phyloP scores from a whole-genome alignment of 1,140 invertebrate species.

The Papilio polytes region DNA sequence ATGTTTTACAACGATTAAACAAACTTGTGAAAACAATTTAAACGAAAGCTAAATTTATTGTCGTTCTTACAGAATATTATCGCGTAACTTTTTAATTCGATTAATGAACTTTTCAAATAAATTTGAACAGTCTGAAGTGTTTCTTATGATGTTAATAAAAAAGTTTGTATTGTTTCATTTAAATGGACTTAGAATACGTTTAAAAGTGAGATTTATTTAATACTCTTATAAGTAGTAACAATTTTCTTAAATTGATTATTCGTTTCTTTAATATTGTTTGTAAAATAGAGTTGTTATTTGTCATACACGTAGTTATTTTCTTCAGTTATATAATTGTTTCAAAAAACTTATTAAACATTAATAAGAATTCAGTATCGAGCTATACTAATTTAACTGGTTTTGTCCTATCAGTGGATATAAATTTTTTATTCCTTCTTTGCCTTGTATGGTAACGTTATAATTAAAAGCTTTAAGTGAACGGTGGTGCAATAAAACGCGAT shows the following conservation, averaged over 20 bases:
- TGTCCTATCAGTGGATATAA: slow-evolving; percentile 2
- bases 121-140: slow-evolving; percentile 47
- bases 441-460: slow-evolving; percentile 28
- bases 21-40: slow-evolving; percentile 12
- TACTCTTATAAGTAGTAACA: neutral
- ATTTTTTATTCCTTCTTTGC: slow-evolving; percentile 21
- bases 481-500: slow-evolving; percentile 36
- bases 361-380: neutral
- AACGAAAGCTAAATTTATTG: slow-evolving; percentile 18
- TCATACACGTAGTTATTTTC: neutral
- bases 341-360: neutral
- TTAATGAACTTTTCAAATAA: slow-evolving; percentile 49
- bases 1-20: neutral
- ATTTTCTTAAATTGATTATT: neutral
- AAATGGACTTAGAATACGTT: neutral
- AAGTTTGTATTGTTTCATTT: slow-evolving; percentile 45
- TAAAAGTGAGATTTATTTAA: neutral
- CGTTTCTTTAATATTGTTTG: neutral
- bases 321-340: neutral
- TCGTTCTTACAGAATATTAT: slow-evolving; percentile 8
- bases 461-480: slow-evolving; percentile 39
- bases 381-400: slow-evolving; percentile 19
- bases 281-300: neutral
- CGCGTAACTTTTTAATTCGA: slow-evolving; percentile 42
- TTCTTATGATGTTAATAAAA: slow-evolving; percentile 46